Percentiles rank a stretch among this genome's conserved stretches.
Evolutionary conservation across 2,113 vertebrate species (phyloP).

Genomic region (Ivindomyrus marchei): DNA sequence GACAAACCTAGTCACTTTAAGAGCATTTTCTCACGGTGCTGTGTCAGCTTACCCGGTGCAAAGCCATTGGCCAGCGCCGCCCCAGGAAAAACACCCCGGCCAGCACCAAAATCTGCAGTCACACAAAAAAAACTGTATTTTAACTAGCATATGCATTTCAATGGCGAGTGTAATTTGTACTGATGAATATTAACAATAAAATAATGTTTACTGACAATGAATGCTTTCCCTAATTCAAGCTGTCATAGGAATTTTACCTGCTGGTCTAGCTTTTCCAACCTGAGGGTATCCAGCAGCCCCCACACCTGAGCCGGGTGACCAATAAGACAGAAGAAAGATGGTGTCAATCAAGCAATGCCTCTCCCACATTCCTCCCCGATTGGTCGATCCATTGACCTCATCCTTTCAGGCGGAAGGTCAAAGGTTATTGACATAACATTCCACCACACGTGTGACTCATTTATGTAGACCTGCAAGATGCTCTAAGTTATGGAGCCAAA

Average conservation of each 20-base stretch:
- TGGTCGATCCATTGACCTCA: not conserved
- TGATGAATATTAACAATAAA: not conserved
- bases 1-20: not conserved
- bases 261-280: constrained; percentile 30
- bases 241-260: constrained; percentile 25
- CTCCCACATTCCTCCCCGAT: not conserved
- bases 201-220: not conserved
- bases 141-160: not conserved
- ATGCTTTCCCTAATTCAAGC: not conserved
- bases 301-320: constrained; percentile 32
- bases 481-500: not conserved
- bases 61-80: not conserved
- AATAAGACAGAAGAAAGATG: not conserved
- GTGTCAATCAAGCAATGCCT: not conserved
- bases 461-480: not conserved
- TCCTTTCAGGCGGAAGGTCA: not conserved
- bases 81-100: not conserved
- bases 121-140: not conserved
- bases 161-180: not conserved
- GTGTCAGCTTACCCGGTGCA: not conserved
- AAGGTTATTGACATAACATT: not conserved
- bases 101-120: not conserved
- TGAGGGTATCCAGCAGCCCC: constrained; percentile 44
- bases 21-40: not conserved
- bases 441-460: not conserved